These are phyloP conservation scores for Pristionchus fissidentatus DNA, from an alignment of 2,888 invertebrate genomes.

Conservation along the genomic window DNA sequence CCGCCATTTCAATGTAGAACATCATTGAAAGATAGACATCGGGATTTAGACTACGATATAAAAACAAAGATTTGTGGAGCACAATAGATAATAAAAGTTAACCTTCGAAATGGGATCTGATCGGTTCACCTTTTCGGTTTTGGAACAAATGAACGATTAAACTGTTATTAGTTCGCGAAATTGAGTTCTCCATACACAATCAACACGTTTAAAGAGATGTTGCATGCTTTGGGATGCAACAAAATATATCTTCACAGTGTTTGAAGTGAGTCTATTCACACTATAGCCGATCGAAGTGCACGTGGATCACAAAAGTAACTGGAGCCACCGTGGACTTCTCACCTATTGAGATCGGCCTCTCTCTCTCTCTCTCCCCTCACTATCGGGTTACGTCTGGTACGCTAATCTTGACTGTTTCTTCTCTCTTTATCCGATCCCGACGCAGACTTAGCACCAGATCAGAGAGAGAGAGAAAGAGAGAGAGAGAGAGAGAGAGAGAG, in stretches of 20 bases:
- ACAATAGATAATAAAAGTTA: no score
- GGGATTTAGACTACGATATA: neutral
- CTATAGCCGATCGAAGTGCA: constrained; percentile 9
- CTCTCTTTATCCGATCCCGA: neutral
- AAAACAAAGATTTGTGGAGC: no score
- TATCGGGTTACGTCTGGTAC: constrained; percentile 39
- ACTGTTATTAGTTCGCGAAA: no score
- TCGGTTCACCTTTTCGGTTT: no score
- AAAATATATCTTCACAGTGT: no score
- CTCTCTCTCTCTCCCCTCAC: no score
- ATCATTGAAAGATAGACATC: neutral
- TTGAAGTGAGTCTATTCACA: neutral
- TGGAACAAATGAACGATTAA: no score
- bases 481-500: constrained; percentile 8
- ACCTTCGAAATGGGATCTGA: no score
- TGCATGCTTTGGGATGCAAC: no score
- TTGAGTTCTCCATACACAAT: no score
- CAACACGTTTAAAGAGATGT: no score
- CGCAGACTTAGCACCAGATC: constrained; percentile 20
- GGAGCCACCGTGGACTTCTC: constrained; percentile 30
- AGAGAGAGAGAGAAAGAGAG: constrained; percentile 22
- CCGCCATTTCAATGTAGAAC: neutral
- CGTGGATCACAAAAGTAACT: constrained; percentile 2
- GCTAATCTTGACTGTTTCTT: neutral
- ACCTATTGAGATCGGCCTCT: constrained; percentile 26